A percentile compares a stretch with the other conserved stretches of the same genome.
Conservation (phyloP, 2,113 vertebrate species). For the Anguilla rostrata region DNA sequence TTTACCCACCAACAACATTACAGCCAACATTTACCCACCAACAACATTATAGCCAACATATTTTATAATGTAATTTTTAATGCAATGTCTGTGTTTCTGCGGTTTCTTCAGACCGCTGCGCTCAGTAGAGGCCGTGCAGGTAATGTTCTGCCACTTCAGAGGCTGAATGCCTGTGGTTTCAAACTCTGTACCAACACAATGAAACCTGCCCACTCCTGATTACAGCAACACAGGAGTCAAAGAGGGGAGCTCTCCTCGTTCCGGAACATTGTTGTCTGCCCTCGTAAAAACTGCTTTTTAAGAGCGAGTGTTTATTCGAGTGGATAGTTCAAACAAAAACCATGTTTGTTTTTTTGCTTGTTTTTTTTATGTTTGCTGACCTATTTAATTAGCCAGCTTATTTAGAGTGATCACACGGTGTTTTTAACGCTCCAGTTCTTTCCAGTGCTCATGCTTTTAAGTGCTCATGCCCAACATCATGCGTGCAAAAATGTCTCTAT, state of each 20-base stretch:
- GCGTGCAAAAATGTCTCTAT: neutral
- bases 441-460: neutral
- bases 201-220: neutral
- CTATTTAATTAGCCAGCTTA: neutral
- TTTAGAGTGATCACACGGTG: neutral
- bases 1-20: too few species aligned
- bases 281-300: neutral
- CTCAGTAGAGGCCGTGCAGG: neutral
- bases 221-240: too few species aligned
- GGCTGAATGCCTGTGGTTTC: neutral
- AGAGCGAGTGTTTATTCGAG: neutral
- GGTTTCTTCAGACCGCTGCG: too few species aligned
- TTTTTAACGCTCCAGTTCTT: slow-evolving; percentile 2
- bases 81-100: too few species aligned
- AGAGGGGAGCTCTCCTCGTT: neutral
- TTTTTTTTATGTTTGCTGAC: neutral
- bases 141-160: neutral
- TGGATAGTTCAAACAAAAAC: neutral
- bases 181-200: neutral
- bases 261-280: neutral
- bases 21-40: too few species aligned
- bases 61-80: too few species aligned
- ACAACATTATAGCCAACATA: too few species aligned
- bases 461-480: neutral
- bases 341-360: neutral